These are phyloP conservation scores for Harmothoe impar DNA, from an alignment of 2,888 invertebrate species.

Conservation along the genomic window DNA sequence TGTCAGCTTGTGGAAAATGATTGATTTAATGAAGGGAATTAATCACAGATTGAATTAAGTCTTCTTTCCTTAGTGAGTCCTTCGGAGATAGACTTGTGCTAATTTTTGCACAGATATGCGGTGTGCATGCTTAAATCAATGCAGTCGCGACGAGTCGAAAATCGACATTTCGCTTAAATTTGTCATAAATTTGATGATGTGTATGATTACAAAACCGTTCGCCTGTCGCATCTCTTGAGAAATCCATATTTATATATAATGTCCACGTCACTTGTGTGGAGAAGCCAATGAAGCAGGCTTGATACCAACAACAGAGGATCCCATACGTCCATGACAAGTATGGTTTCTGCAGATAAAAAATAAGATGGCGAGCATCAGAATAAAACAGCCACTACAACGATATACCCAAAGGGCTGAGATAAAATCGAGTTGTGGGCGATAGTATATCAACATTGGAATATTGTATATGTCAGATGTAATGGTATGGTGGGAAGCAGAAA, in stretches of 20 bases:
- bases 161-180: conserved; percentile 22
- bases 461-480: conserved; percentile 58
- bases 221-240: neutral
- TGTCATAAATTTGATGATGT: conserved; percentile 13
- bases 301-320: neutral
- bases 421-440: neutral
- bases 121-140: conserved; percentile 20
- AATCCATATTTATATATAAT: neutral
- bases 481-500: conserved; percentile 29
- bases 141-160: neutral
- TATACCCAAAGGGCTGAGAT: conserved; percentile 44
- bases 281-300: neutral
- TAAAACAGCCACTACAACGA: conserved; percentile 27
- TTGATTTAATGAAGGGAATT: conserved; percentile 62
- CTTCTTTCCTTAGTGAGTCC: neutral
- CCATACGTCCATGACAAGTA: conserved; percentile 31
- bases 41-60: conserved; percentile 57
- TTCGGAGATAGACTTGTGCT: conserved; percentile 4
- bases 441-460: conserved; percentile 57
- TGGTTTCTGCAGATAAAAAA: conserved; percentile 41
- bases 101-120: neutral
- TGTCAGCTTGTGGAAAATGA: conserved; percentile 57
- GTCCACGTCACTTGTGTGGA: neutral
- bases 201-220: neutral
- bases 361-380: neutral